phyloP scores from a whole-genome alignment of 2,797 vertebrate species.

The Rhincodon typus region DNA sequence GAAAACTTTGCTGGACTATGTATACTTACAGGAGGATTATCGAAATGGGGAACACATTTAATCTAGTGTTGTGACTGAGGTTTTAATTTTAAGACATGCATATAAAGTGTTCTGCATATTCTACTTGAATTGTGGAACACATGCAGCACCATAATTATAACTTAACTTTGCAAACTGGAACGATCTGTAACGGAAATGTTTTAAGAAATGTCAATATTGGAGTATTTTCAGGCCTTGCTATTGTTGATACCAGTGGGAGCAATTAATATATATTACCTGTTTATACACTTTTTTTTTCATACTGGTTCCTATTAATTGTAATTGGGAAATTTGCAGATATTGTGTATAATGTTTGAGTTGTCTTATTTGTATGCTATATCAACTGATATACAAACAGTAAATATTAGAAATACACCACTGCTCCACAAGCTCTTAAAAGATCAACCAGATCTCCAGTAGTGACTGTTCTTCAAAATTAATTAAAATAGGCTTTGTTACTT shows the following conservation, averaged over 20 bases:
- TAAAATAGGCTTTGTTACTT: neutral
- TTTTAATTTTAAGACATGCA: neutral
- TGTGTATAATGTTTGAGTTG: neutral
- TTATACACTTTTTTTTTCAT: no score
- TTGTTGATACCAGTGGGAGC: neutral
- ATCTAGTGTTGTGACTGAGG: neutral
- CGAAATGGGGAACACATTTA: no score
- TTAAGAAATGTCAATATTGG: neutral
- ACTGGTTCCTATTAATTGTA: neutral
- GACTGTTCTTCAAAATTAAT: neutral
- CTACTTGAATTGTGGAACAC: neutral
- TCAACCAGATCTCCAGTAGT: neutral
- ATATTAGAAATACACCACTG: neutral
- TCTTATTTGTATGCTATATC: neutral
- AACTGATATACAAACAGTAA: neutral
- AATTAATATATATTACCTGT: neutral
- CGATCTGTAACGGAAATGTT: neutral
- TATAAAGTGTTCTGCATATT: neutral
- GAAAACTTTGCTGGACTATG: neutral
- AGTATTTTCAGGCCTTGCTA: neutral
- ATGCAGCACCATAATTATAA: neutral
- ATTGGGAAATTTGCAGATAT: neutral
- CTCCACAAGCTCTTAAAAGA: neutral
- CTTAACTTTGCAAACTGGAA: neutral
- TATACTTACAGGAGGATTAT: neutral